Evolutionary conservation across 1,140 invertebrate genomes (phyloP), one percentile per base, ranked within the genome.

Genomic region (Micrasema minimum): DNA sequence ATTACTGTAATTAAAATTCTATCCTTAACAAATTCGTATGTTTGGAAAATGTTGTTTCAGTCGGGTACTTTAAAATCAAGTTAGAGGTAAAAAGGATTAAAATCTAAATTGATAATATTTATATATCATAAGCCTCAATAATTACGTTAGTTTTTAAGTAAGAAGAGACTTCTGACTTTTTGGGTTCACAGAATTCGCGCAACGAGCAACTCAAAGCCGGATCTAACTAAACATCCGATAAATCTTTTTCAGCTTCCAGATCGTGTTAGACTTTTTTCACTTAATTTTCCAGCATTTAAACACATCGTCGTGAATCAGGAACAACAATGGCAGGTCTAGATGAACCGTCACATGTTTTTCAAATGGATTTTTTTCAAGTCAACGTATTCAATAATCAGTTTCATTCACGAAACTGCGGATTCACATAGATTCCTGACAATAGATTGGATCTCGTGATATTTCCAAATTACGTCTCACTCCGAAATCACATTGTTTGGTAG

Each of bases 331-430:
- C 51, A 22, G 18, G 23, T 48, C 43, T 20, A 48, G 55, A 72
- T 66, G 51, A 41, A 16, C 20, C 45, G 55, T 61, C 38, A 66
- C 62, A 59, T 59, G 53, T 46, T 46, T 64, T 65, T 70, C 64
- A 37, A 55, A 55, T 31, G 14, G 50, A 20, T 35, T 53, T 64
- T 64, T 51, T 64, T 37, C 7, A 48, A 14, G 18, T 9, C 55
- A 22, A 38, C 69, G 69, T 71, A 71, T 72, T 72, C 71, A 72
- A 72, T 72, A 72, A 72, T 53, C 62, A 16, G 48, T 41, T 66
- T 53, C 66, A 72, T 72, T 72, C 71, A 72, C 71, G 71, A 73
- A 69, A 35, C 70, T 46, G 70, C 70, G 57, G 70, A 72, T 72
- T 72, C 70, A 67, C 70, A 72, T 62, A 59, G 65, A 67, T 45